A percentile compares a stretch with the other conserved stretches of the same genome.
Evolutionary conservation across 2,888 invertebrate species (phyloP).

Genomic region (Thelaira solivaga): DNA sequence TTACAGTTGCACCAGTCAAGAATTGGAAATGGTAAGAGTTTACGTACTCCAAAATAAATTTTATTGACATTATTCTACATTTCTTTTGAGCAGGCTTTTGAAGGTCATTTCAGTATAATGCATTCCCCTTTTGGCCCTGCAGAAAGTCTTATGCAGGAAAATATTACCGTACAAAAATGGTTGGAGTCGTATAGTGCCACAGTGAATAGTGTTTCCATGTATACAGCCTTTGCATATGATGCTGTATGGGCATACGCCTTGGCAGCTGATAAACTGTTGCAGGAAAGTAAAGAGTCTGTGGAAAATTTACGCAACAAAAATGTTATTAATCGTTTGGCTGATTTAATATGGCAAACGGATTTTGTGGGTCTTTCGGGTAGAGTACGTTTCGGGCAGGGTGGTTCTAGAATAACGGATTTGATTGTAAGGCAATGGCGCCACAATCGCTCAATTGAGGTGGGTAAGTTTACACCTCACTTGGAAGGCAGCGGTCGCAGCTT

Average conservation of each 20-base stretch:
- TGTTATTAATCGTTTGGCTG: constrained; percentile 78
- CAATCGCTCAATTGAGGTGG: constrained; percentile 78
- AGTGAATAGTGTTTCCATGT: constrained; percentile 78
- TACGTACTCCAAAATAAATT: not conserved
- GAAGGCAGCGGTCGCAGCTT: constrained; percentile 70
- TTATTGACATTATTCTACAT: too few relatives aligned
- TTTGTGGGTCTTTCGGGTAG: constrained; percentile 86
- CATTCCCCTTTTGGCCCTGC: constrained; percentile 82
- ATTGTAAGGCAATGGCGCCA: constrained; percentile 81
- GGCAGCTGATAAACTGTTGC: constrained; percentile 82
- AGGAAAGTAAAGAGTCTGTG: constrained; percentile 74
- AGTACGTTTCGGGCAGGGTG: constrained; percentile 83
- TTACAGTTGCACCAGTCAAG: constrained; percentile 79
- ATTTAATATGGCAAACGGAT: constrained; percentile 82
- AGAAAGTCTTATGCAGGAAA: constrained; percentile 80
- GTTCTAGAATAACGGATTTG: constrained; percentile 82
- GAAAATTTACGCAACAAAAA: constrained; percentile 65
- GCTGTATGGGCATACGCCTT: constrained; percentile 89
- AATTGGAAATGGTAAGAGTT: constrained; percentile 79
- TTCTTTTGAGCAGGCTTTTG: constrained; percentile 79
- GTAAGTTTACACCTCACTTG: constrained; percentile 80
- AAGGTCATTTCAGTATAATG: constrained; percentile 84
- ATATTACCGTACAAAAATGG: constrained; percentile 83
- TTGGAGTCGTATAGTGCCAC: constrained; percentile 51
- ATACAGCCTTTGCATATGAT: constrained; percentile 88